Percentiles rank a stretch among this genome's conserved stretches.
Conservation (phyloP, 2,113 vertebrate genomes). For the Stictonetta naevosa region DNA sequence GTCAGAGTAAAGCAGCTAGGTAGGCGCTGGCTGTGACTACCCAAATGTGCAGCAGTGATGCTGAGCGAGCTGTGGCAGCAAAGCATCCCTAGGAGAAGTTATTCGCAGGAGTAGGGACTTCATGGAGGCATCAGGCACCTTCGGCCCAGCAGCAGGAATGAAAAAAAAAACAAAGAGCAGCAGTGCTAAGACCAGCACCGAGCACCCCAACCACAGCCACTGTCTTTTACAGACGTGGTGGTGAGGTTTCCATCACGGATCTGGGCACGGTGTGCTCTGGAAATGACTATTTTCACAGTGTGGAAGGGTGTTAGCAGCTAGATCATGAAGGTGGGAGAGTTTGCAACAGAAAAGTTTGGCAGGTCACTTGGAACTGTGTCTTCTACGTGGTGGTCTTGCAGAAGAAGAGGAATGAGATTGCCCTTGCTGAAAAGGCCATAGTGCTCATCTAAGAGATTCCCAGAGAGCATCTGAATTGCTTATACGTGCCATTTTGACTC, state of each 20-base stretch:
- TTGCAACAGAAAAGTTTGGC: not conserved
- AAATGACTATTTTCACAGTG: not conserved
- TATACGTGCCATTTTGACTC: not conserved
- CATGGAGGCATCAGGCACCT: not conserved
- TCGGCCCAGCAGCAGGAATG: not conserved
- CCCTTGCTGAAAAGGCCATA: not conserved
- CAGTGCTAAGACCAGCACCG: not conserved
- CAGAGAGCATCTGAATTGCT: not conserved
- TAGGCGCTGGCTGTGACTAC: rapidly evolving
- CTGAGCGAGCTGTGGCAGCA: not conserved
- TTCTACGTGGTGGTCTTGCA: not conserved
- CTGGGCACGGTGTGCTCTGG: not conserved
- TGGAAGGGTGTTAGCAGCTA: not conserved
- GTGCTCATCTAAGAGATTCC: not conserved
- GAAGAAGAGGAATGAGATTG: not conserved
- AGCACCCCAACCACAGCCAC: not conserved
- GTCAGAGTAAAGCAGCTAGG: not conserved
- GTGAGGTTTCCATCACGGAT: not conserved
- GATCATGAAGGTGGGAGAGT: not conserved
- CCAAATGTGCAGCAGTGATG: not conserved
- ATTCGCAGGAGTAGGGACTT: not conserved
- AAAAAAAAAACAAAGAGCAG: not conserved
- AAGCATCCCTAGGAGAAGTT: not conserved
- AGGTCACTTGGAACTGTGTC: not conserved
- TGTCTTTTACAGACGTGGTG: not conserved